A percentile compares a stretch with the other conserved stretches of the same genome.
phyloP scores from a whole-genome alignment of 2,888 invertebrate genomes.

The Silvanus unidentatus region DNA sequence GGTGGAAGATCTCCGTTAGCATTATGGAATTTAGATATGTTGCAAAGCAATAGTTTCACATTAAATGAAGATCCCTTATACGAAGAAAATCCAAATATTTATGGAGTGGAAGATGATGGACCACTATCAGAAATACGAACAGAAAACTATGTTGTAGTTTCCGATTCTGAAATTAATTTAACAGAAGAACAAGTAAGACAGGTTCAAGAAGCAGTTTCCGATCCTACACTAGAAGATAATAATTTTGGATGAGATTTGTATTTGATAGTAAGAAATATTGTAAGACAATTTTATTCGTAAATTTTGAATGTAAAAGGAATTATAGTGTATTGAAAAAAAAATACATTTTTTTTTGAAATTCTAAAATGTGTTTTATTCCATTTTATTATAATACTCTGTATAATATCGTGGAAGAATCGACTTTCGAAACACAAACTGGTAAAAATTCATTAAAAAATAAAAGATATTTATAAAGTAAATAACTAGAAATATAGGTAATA shows the following conservation, averaged over 20 bases:
- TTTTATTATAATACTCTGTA: too few species aligned
- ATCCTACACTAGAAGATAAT: conserved; percentile 9
- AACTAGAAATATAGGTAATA: too few species aligned
- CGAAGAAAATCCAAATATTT: conserved; percentile 8
- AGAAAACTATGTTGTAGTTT: conserved; percentile 9
- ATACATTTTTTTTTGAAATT: too few species aligned
- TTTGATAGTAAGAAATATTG: not conserved
- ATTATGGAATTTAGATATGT: conserved; percentile 12
- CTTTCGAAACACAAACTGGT: too few species aligned
- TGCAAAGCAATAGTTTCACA: conserved; percentile 5
- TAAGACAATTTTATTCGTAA: too few species aligned
- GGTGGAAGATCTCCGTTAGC: conserved; percentile 11
- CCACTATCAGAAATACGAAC: conserved; percentile 9
- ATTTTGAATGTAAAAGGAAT: too few species aligned
- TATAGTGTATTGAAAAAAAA: too few species aligned
- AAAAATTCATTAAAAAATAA: too few species aligned
- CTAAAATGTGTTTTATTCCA: too few species aligned
- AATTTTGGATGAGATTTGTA: conserved; percentile 7
- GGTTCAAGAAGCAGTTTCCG: conserved; percentile 6
- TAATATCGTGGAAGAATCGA: too few species aligned
- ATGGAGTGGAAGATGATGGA: conserved; percentile 11
- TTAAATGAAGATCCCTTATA: conserved; percentile 7
- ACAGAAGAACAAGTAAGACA: conserved; percentile 5
- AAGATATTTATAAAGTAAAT: too few species aligned
- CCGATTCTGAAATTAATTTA: conserved; percentile 7